Percentiles rank a stretch among this genome's conserved stretches.
phyloP scores from a whole-genome alignment of 2,888 invertebrate genomes.

The Lagria hirta region DNA sequence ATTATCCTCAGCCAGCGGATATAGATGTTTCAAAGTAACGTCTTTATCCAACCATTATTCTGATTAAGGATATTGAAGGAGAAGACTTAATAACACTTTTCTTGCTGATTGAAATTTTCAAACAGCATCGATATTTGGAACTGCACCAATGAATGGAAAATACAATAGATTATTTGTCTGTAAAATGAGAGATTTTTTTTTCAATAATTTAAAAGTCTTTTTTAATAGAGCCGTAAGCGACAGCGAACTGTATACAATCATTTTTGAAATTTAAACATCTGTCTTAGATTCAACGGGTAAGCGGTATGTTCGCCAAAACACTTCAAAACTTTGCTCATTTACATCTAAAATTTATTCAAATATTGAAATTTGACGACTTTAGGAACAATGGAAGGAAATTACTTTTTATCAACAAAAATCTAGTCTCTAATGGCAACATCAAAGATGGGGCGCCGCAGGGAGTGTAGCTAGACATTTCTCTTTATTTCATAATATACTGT shows the following conservation, averaged over 20 bases:
- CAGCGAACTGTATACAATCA: constrained; percentile 22
- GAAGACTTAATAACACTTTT: constrained; percentile 16
- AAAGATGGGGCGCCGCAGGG: too few species aligned
- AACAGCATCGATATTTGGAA: constrained; percentile 7
- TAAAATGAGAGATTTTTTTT: constrained; percentile 15
- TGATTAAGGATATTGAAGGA: constrained; percentile 18
- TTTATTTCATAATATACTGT: too few species aligned
- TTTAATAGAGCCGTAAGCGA: too few species aligned
- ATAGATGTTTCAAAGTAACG: too few species aligned
- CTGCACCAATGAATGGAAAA: constrained; percentile 14
- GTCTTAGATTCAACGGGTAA: constrained; percentile 23
- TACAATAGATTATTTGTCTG: constrained; percentile 11
- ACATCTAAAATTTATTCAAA: constrained; percentile 24
- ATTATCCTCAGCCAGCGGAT: too few species aligned
- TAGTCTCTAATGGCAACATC: too few species aligned
- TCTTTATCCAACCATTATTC: constrained; percentile 16
- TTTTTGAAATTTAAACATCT: constrained; percentile 25
- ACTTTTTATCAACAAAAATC: constrained; percentile 12
- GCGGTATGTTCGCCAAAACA: constrained; percentile 25
- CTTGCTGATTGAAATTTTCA: constrained; percentile 12
- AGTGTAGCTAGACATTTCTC: too few species aligned
- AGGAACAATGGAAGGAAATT: constrained; percentile 13
- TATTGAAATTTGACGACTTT: constrained; percentile 19
- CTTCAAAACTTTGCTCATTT: constrained; percentile 25
- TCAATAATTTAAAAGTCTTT: too few species aligned